Evolutionary conservation across 2,797 vertebrate species (phyloP).

Genomic region (Morelia viridis): DNA sequence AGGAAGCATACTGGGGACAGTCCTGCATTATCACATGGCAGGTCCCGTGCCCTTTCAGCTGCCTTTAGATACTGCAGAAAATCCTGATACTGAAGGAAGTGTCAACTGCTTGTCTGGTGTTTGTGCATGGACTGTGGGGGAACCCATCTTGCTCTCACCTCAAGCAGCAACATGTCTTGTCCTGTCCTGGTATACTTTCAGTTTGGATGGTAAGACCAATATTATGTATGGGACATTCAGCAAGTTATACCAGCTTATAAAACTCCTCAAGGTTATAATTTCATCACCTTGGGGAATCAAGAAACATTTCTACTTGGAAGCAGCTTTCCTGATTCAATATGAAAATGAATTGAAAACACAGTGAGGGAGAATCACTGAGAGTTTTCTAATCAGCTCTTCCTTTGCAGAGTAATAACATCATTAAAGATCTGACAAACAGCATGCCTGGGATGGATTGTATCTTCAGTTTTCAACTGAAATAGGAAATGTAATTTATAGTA

Average conservation of each 20-base stretch:
- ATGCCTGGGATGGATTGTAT: background rate
- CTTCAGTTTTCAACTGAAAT: background rate
- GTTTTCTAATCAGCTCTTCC: background rate
- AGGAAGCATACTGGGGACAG: background rate
- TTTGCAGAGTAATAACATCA: background rate
- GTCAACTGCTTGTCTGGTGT: background rate
- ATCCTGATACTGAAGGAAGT: background rate
- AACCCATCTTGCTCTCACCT: background rate
- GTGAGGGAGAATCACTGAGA: background rate
- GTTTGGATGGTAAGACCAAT: background rate
- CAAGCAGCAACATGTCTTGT: background rate
- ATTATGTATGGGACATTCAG: background rate
- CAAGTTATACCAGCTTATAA: background rate
- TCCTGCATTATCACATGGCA: background rate
- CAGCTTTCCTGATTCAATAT: background rate
- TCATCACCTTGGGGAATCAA: background rate
- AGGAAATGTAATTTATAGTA: background rate
- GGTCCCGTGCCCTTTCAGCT: background rate
- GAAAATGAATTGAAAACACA: background rate
- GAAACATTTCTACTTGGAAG: background rate
- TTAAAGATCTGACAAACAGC: background rate
- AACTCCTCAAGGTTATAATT: background rate
- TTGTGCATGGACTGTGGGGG: background rate
- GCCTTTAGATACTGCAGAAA: background rate
- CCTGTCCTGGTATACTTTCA: background rate